Evolutionary conservation across 2,888 invertebrate genomes (phyloP), one percentile per base, ranked within the genome.

Genomic region (Zhengitettix transpicula): DNA sequence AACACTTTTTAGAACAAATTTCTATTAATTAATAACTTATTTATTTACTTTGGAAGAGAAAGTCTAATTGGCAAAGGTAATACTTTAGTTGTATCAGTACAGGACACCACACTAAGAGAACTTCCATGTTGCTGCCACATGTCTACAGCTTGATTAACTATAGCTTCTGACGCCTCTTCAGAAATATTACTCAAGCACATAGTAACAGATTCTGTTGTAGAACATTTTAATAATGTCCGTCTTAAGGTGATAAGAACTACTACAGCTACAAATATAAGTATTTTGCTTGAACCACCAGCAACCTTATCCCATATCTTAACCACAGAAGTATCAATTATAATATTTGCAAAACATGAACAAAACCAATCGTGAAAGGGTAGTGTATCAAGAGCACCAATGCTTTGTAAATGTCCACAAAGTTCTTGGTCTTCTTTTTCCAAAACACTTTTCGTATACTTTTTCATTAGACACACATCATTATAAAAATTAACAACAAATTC

Each of bases 221-320:
- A 78, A 64, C 84, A 82, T 64, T 79, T 80, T 58, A 88, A 69
- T 62, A 90, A 75, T 63, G 80, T 79, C 66, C 85, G 76, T 62
- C 85, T 78, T 59, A 87, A 73, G 16, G 86, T 86, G 56, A 84
- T 82, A 9, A 90, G 75, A 57, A 88, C 75, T 67, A 85, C 84
- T 16, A 89, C 79, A 54, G 87, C 84, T 3, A 88, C 84, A 71
- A 84, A 91, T 0, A 87, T 81, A 55, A 93, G 76, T 67, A 92
- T 87, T 74, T 86, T 87, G 51, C 83, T 84, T 0, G 90, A 90
- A 5, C 92, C 91, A 52, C 88, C 89, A 69, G 88, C 84, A 42
- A 93, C 75, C 74, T 91, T 91, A 71, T 93, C 92, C 89, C 91
- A 92, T 64, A 93, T 85, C 70, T 86, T 87, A 63, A 82, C 84